These are phyloP conservation scores for Oncopeltus fasciatus DNA, from an alignment of 1,140 invertebrate genomes.

Conservation along the genomic window DNA sequence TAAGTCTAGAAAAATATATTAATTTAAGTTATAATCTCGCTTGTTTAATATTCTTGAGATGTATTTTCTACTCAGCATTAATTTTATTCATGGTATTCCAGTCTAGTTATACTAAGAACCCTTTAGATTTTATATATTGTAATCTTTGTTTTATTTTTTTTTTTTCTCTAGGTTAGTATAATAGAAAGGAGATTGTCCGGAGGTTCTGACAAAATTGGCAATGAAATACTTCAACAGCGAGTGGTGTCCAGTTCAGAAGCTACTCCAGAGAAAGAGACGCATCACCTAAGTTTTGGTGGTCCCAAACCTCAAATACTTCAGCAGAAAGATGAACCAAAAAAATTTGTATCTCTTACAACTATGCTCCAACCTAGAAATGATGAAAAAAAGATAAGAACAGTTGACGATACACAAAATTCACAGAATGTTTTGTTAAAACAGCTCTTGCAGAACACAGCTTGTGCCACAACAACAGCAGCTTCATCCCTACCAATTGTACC, in stretches of 20 bases:
- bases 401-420: slow-evolving; percentile 43
- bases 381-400: slow-evolving; percentile 12
- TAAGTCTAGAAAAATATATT: too few species aligned
- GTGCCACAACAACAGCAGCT: slow-evolving; percentile 38
- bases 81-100: background rate
- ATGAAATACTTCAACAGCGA: slow-evolving; percentile 20
- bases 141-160: background rate
- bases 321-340: slow-evolving; percentile 20
- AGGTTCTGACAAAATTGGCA: background rate
- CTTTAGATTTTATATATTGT: background rate
- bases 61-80: background rate
- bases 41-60: background rate
- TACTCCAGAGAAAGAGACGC: slow-evolving; percentile 16
- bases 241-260: slow-evolving; percentile 19
- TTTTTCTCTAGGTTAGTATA: background rate
- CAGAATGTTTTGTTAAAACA: slow-evolving; percentile 84
- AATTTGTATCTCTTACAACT: slow-evolving; percentile 23
- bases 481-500: slow-evolving; percentile 49
- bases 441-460: slow-evolving; percentile 69
- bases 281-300: slow-evolving; percentile 12
- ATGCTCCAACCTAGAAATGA: slow-evolving; percentile 21
- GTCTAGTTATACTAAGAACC: background rate
- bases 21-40: too few species aligned
- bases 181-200: background rate
- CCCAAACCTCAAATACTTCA: background rate